phyloP scores from a whole-genome alignment of 2,888 invertebrate species.

The Stictocephala bisonia region DNA sequence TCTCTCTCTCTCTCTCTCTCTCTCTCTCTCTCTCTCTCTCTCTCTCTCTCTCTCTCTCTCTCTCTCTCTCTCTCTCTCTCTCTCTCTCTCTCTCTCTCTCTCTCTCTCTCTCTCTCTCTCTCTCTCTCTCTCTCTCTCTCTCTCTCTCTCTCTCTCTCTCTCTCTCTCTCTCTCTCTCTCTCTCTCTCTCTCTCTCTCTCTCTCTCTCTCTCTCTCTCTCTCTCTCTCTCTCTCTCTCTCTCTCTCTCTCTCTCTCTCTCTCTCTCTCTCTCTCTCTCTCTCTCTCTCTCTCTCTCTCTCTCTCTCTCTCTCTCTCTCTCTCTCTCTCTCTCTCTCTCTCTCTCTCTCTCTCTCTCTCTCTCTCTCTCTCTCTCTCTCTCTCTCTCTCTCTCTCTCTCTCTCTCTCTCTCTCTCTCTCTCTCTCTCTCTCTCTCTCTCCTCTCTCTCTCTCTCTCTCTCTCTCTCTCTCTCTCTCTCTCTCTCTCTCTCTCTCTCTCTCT shows the following conservation, averaged over 20 bases:
- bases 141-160: too few relatives aligned
- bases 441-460: neutral
- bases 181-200: too few relatives aligned
- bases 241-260: slow-evolving; percentile 36
- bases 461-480: slow-evolving; percentile 30
- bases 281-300: slow-evolving; percentile 35
- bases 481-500: slow-evolving; percentile 18
- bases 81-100: too few relatives aligned
- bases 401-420: slow-evolving; percentile 24
- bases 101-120: too few relatives aligned
- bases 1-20: slow-evolving; percentile 27
- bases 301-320: slow-evolving; percentile 15
- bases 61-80: slow-evolving; percentile 28
- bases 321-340: slow-evolving; percentile 21
- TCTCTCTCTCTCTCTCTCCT: slow-evolving; percentile 16
- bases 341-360: too few relatives aligned
- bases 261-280: slow-evolving; percentile 21
- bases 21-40: slow-evolving; percentile 41
- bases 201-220: too few relatives aligned
- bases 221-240: slow-evolving; percentile 18
- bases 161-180: too few relatives aligned
- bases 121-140: too few relatives aligned
- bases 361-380: too few relatives aligned
- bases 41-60: neutral
- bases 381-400: slow-evolving; percentile 11